Evolutionary conservation across 2,888 invertebrate genomes (phyloP).

Genomic region (Lithophane ornitopus): DNA sequence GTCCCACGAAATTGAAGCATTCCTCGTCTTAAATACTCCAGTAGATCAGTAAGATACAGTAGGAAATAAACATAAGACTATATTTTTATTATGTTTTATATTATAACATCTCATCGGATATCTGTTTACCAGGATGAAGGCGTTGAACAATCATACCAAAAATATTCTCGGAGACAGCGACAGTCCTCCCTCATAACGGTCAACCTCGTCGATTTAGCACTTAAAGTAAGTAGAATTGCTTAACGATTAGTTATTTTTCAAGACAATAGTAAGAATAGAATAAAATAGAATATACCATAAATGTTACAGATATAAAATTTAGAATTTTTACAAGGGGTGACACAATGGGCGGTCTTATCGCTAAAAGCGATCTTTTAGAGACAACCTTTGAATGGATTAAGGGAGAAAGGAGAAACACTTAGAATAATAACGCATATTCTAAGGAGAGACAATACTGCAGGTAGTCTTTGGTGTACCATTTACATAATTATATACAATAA

Average conservation of each 20-base stretch:
- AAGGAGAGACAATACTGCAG: not conserved
- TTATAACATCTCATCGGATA: not conserved
- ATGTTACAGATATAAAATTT: too few species aligned
- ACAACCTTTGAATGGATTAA: too few species aligned
- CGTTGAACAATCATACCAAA: slow-evolving; percentile 91
- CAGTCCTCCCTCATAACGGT: slow-evolving; percentile 96
- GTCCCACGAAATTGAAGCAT: not conserved
- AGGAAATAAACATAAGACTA: not conserved
- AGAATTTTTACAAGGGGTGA: too few species aligned
- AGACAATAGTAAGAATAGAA: too few species aligned
- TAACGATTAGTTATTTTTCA: too few species aligned
- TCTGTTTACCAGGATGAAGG: slow-evolving; percentile 88
- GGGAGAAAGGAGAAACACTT: too few species aligned
- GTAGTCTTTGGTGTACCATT: not conserved
- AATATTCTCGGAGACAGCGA: slow-evolving; percentile 93
- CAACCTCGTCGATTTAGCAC: slow-evolving; percentile 95
- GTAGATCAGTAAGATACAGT: not conserved
- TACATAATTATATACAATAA: not conserved
- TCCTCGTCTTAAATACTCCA: not conserved
- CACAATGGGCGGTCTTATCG: too few species aligned
- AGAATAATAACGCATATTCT: too few species aligned
- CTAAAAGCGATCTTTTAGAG: too few species aligned
- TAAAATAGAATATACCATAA: too few species aligned
- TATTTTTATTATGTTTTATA: too few species aligned
- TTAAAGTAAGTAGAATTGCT: slow-evolving; percentile 87